Base-by-base conservation (phyloP, 2,888 invertebrate genomes). In the Calliscelio sp. region DNA sequence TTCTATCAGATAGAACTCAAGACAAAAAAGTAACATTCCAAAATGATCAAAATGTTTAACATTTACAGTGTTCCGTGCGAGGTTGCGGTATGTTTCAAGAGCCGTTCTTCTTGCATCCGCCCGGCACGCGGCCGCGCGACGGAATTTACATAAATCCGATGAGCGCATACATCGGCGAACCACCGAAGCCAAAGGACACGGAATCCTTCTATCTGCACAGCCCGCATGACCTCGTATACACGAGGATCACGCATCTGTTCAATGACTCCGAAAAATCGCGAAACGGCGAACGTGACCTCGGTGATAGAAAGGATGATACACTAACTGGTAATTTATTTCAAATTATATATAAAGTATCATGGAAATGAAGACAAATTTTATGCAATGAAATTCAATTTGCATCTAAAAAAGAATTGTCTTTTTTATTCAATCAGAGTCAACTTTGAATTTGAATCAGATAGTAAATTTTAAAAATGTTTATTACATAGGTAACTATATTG, bases 131-230 rank as follows among this genome's bases (percentile, higher is more conserved):
- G 35, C 96, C 96, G 0, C 95, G 96, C 77, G 97, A 97, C 89
- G 97, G 97, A 0, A 94, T 97, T 49, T 97, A 97, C 91, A 96
- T 97, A 81, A 97, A 97, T 92, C 97, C 97, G 0, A 97, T 97
- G 97, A 95, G 94, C 79, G 92, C 92, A 35, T 92, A 90, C 78
- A 91, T 92, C 73, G 87, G 88, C 59, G 92, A 92, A 14, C 86
- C 91, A 0, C 87, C 89, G 10, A 90, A 90, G 55, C 85, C 90
- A 7, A 90, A 91, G 86, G 91, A 92, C 81, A 85, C 89, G n/a
- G 96, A 96, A 89, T 95, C 96, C 6, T 98, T 98, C 94, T 98
- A 97, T 92, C 94, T 98, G 66, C 98, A 98, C 93, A 96, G 96
- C 90, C 96, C 96, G 0, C 96, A 97, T 79, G 96, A 97, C 87